Base-by-base conservation (phyloP, 2,888 invertebrate species). In the Andrena dorsata region DNA sequence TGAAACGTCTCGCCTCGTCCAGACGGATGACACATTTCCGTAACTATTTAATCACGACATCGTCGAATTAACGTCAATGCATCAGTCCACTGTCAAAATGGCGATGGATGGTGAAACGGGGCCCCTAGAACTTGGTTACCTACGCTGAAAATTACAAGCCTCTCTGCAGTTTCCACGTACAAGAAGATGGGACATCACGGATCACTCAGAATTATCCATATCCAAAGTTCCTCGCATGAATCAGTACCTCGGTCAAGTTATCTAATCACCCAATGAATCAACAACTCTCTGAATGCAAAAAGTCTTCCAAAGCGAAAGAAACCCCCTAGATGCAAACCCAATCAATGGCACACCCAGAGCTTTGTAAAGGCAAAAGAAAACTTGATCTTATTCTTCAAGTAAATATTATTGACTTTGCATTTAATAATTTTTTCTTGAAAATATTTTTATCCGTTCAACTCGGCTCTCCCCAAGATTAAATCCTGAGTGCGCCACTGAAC, bases 1-100 rank as follows among this genome's bases (percentile, higher is more conserved):
- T 58, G 41, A 41, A 58, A 68, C 70, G 69, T 65, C 71, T 26
- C n/a, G 69, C 23, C 30, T 76, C 35, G 56, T 49, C 63, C 26
- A 16, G 61, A 35, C 30, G 13, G 28, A 63, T 20, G 80, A 77
- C 70, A 20, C 60, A 49, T 65, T 80, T 65, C 49, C 64, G 8
- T 51, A 71, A 77, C 70, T 65, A 76, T 77, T 80, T 80, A 80
- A 77, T 65, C 76, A 32, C 69, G 28, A 10, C 16, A 70, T 23
- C 64, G 63, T 76, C 76, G 61, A 76, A 76, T 78, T 68, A 78
- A 68, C 76, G 61, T 76, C 53, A 76, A 68, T 47, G 30, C n/a
- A 4, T 30, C 35, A 8, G 23, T 23, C 13, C n/a, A 35, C 26
- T 72, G 73, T 72, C 76, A 65, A 58, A n/a, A 47, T 4, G 23